Conservation (phyloP, 1,140 invertebrate genomes). For the Parasteatoda tepidariorum region DNA sequence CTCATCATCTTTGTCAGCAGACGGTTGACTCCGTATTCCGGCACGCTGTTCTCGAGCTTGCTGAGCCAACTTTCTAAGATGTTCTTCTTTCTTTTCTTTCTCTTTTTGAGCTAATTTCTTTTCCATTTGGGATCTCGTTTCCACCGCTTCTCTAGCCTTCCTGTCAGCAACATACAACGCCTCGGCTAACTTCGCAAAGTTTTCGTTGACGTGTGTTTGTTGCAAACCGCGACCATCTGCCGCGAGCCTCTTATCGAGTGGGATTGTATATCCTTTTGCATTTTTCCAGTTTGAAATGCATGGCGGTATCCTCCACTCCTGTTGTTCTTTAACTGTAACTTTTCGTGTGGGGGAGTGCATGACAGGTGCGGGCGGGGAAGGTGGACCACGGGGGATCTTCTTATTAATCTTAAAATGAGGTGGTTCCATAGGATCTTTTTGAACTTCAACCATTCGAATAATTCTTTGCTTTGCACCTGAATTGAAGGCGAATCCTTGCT, state of each 20-base stretch:
- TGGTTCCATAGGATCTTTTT: slow-evolving; percentile 98
- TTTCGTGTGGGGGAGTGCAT: slow-evolving; percentile 98
- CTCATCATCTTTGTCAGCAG: slow-evolving; percentile 72
- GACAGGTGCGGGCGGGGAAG: slow-evolving; percentile 96
- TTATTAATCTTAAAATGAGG: slow-evolving; percentile 87
- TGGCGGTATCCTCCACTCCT: slow-evolving; percentile 99
- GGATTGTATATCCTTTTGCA: slow-evolving; percentile 98
- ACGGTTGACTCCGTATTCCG: slow-evolving; percentile 75
- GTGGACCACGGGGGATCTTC: slow-evolving; percentile 92
- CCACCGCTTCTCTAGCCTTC: slow-evolving; percentile 93
- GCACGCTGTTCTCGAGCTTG: slow-evolving; percentile 95
- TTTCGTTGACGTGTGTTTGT: slow-evolving; percentile 98
- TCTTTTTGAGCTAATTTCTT: slow-evolving; percentile 97
- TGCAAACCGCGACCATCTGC: slow-evolving; percentile 97
- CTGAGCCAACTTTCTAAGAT: slow-evolving; percentile 90
- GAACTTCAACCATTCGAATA: slow-evolving; percentile 95
- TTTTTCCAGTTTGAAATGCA: slow-evolving; percentile 99
- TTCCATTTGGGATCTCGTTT: slow-evolving; percentile 94
- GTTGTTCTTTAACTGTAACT: slow-evolving; percentile 97
- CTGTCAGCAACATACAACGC: slow-evolving; percentile 97
- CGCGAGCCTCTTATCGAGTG: slow-evolving; percentile 96
- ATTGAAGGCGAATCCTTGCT: slow-evolving; percentile 95
- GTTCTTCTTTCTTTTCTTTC: slow-evolving; percentile 98
- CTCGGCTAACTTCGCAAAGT: slow-evolving; percentile 98
- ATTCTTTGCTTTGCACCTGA: slow-evolving; percentile 98